These are phyloP conservation scores for Kryptolebias ocellatus DNA, from an alignment of 2,797 vertebrate species.

Conservation along the genomic window DNA sequence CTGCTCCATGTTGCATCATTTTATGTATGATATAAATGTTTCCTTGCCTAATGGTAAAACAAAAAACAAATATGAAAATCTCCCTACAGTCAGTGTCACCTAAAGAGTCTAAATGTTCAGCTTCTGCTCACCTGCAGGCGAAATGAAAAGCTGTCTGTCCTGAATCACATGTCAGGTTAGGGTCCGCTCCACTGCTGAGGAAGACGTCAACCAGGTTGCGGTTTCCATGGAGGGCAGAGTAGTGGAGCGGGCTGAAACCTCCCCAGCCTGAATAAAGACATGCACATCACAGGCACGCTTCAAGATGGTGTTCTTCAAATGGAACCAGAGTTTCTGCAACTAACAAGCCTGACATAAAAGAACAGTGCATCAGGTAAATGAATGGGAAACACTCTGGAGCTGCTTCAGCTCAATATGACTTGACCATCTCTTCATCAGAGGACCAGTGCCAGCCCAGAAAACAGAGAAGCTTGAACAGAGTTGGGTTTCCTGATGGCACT, in stretches of 20 bases:
- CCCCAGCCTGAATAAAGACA: constrained; percentile 79
- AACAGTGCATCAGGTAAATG: constrained; percentile 29
- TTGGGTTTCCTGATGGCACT: constrained; percentile 31
- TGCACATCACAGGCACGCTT: constrained; percentile 18
- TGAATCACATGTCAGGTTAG: constrained; percentile 80
- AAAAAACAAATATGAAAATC: not conserved
- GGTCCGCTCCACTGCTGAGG: constrained; percentile 80
- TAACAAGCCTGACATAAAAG: constrained; percentile 1
- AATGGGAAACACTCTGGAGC: not conserved
- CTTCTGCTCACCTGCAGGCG: constrained; percentile 74
- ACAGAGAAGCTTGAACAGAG: constrained; percentile 23
- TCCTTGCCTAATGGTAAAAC: constrained; percentile 74
- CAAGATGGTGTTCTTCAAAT: constrained; percentile 25
- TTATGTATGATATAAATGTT: constrained; percentile 83
- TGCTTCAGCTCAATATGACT: constrained; percentile 48
- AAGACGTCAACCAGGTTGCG: constrained; percentile 76
- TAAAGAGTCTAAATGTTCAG: not conserved
- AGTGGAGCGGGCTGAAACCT: constrained; percentile 84
- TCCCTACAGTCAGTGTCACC: not conserved
- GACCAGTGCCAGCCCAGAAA: constrained; percentile 40
- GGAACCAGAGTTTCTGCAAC: constrained; percentile 7
- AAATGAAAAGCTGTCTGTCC: constrained; percentile 87
- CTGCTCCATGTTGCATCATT: constrained; percentile 83
- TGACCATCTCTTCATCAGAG: constrained; percentile 25
- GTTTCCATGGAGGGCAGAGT: constrained; percentile 82